phyloP scores from a whole-genome alignment of 2,797 vertebrate genomes.

The Alfaro cultratus region DNA sequence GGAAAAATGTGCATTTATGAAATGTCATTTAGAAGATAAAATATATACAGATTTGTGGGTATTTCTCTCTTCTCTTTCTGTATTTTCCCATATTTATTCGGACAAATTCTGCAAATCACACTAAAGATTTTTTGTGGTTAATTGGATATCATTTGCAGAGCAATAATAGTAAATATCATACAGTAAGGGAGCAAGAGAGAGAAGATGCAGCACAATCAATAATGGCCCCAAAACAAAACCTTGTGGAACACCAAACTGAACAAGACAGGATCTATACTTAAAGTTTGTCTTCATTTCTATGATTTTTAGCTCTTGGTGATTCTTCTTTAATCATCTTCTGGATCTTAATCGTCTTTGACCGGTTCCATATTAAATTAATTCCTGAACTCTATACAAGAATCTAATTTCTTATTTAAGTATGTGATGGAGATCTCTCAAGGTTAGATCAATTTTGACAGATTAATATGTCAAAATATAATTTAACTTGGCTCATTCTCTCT shows the following conservation, averaged over 20 bases:
- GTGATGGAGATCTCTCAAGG: neutral
- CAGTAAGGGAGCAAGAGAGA: neutral
- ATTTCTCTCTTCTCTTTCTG: no score
- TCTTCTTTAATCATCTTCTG: neutral
- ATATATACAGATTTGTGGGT: no score
- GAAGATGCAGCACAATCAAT: neutral
- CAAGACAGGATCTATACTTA: neutral
- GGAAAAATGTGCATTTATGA: neutral
- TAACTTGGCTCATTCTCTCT: neutral
- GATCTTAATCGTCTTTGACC: neutral
- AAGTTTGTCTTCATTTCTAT: neutral
- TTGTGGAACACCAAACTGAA: neutral
- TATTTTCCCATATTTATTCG: no score
- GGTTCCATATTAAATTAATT: neutral
- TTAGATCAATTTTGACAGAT: neutral
- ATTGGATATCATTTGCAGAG: neutral
- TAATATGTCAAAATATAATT: neutral
- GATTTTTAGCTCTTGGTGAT: neutral
- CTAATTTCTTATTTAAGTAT: neutral
- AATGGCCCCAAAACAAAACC: neutral
- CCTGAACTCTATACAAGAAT: neutral
- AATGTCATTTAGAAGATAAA: neutral
- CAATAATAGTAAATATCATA: neutral
- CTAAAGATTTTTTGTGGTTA: no score
- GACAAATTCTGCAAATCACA: no score